phyloP scores from a whole-genome alignment of 2,113 vertebrate genomes.

The Cyprinodon variegatus region DNA sequence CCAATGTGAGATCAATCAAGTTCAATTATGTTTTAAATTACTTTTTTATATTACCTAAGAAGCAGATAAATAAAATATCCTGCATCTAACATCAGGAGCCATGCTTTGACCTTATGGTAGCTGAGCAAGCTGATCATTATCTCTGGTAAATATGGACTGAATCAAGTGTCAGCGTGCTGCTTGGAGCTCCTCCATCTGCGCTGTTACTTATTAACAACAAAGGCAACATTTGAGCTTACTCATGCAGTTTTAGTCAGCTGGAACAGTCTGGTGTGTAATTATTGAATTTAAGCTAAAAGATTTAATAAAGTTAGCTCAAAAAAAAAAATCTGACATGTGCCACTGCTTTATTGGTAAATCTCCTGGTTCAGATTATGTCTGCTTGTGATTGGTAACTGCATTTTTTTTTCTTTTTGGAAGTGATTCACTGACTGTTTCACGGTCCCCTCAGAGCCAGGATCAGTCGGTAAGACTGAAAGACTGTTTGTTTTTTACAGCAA shows the following conservation, averaged over 20 bases:
- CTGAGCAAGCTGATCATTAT: constrained; percentile 19
- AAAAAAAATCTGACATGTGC: neutral
- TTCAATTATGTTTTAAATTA: no score
- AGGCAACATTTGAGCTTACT: constrained; percentile 3
- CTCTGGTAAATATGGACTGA: neutral
- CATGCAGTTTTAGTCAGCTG: constrained; percentile 29
- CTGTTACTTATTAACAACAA: constrained; percentile 54
- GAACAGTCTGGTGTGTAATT: constrained; percentile 3
- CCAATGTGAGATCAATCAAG: no score
- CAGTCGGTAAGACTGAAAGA: neutral
- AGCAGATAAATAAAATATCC: neutral
- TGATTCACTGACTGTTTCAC: constrained; percentile 12
- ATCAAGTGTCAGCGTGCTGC: neutral
- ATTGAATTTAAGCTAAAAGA: constrained; percentile 10
- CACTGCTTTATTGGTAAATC: constrained; percentile 5
- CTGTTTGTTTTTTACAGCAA: neutral
- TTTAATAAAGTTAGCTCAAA: constrained; percentile 2
- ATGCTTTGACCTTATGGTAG: neutral
- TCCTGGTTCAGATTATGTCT: neutral
- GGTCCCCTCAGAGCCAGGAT: neutral
- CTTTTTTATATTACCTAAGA: no score
- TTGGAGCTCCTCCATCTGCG: neutral
- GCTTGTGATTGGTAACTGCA: constrained; percentile 3
- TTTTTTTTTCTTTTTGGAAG: constrained; percentile 1
- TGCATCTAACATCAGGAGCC: neutral